Conservation (phyloP, 2,113 vertebrate genomes). For the Vulpes ferrilata region DNA sequence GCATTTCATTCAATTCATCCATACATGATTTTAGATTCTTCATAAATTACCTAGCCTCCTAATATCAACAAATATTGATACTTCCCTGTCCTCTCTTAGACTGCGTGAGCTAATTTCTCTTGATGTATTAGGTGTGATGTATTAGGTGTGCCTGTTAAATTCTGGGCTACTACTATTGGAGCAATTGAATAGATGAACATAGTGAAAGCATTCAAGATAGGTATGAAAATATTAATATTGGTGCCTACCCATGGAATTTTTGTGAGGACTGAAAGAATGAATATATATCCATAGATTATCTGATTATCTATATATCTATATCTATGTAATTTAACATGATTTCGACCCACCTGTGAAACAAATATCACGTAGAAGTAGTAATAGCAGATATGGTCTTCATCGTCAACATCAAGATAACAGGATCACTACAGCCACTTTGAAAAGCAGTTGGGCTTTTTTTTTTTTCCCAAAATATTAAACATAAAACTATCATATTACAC, state of each 20-base stretch:
- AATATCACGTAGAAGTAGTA: not conserved
- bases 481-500: not conserved
- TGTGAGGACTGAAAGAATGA: not conserved
- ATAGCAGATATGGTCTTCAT: not conserved
- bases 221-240: not conserved
- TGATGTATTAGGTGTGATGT: not conserved
- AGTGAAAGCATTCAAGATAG: not conserved
- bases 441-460: not conserved
- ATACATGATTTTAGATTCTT: not conserved
- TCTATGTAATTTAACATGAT: not conserved
- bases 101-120: not conserved
- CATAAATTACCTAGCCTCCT: not conserved
- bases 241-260: not conserved
- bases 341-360: not conserved
- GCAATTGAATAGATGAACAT: not conserved
- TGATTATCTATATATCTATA: not conserved
- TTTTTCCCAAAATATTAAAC: not conserved
- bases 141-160: not conserved
- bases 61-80: not conserved
- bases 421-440: not conserved
- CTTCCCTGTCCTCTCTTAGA: not conserved
- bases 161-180: not conserved
- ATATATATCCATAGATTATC: too few relatives aligned
- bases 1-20: not conserved
- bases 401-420: not conserved